Evolutionary conservation across 2,113 vertebrate genomes (phyloP).

Genomic region (Bombycilla garrulus): DNA sequence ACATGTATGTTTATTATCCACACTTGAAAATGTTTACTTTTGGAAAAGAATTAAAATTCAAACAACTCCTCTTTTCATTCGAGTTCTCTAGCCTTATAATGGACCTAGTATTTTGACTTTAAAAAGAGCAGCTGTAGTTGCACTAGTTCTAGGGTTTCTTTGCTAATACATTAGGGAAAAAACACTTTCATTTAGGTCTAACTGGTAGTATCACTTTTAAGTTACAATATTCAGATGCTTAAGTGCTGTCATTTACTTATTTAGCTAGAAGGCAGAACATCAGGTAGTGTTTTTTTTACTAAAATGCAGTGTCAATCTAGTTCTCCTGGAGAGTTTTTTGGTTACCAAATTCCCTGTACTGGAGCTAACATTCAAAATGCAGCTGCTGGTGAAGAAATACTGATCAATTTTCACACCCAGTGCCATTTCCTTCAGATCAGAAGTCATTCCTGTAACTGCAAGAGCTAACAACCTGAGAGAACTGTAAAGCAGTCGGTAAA

Average conservation of each 20-base stretch:
- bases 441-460: background rate
- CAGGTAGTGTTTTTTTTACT: background rate
- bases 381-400: background rate
- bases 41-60: background rate
- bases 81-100: background rate
- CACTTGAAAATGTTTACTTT: background rate
- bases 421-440: constrained; percentile 42
- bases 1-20: background rate
- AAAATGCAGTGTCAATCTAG: background rate
- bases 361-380: background rate
- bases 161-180: background rate
- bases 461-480: background rate
- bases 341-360: background rate
- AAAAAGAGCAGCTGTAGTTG: background rate
- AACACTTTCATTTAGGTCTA: background rate
- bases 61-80: background rate
- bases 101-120: background rate
- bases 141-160: background rate
- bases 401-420: constrained; percentile 15
- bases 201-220: background rate
- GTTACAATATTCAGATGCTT: background rate
- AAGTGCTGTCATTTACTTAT: background rate
- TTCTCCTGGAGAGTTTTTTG: background rate
- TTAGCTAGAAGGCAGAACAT: background rate
- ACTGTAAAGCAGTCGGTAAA: constrained; percentile 27